Evolutionary conservation across 2,797 vertebrate genomes (phyloP).

Genomic region (Diplodus sargus): DNA sequence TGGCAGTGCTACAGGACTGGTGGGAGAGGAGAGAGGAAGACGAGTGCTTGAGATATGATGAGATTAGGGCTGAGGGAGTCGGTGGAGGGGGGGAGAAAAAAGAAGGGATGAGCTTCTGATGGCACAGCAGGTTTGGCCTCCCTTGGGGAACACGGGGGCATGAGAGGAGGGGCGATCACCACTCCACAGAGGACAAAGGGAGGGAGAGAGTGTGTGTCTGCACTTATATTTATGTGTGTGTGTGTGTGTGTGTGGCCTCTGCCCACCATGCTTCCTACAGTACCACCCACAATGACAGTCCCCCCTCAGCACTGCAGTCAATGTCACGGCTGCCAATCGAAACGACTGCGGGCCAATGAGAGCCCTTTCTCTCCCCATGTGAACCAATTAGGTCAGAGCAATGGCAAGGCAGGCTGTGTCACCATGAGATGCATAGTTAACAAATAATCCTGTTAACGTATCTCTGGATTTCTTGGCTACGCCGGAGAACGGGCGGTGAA

Average conservation of each 20-base stretch:
- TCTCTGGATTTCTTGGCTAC: conserved; percentile 40
- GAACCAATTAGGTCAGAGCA: conserved; percentile 77
- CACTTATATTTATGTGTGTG: conserved; percentile 56
- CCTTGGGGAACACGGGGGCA: conserved; percentile 76
- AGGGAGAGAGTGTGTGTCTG: conserved; percentile 64
- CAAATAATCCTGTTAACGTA: conserved; percentile 70
- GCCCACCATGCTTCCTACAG: conserved; percentile 57
- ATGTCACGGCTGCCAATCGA: conserved; percentile 80
- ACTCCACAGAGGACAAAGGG: conserved; percentile 85
- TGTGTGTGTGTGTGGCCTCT: conserved; percentile 60
- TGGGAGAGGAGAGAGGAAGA: conserved; percentile 41
- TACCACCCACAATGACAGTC: conserved; percentile 78
- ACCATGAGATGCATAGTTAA: conserved; percentile 73
- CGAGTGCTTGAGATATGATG: conserved; percentile 78
- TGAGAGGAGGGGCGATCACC: conserved; percentile 70
- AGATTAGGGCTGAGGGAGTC: conserved; percentile 76
- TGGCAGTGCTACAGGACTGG: conserved; percentile 62
- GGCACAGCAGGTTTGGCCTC: conserved; percentile 85
- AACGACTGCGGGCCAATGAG: conserved; percentile 66
- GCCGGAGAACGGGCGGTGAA: not conserved
- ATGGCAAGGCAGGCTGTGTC: conserved; percentile 74
- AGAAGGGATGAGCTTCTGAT: conserved; percentile 82
- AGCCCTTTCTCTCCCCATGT: conserved; percentile 53
- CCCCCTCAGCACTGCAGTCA: conserved; percentile 69
- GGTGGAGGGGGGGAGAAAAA: conserved; percentile 46